A percentile compares a stretch with the other conserved stretches of the same genome.
Conservation (phyloP, 2,888 invertebrate species). For the Pycnomerus fuliginosus region DNA sequence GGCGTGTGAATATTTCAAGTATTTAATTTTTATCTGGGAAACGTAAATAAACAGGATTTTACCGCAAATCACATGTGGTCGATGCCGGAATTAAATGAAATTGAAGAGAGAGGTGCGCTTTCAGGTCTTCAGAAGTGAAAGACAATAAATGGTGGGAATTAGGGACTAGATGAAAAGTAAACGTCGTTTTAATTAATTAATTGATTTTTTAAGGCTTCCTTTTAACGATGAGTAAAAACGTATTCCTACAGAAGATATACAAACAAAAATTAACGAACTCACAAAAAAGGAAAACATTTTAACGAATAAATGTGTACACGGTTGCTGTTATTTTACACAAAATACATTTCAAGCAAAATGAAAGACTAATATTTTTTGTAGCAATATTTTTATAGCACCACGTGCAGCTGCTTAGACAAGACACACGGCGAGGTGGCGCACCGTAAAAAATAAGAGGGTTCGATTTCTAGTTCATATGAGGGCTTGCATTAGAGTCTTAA, state of each 20-base stretch:
- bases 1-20: constrained; percentile 34
- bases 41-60: neutral
- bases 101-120: neutral
- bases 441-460: too few species aligned
- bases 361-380: constrained; percentile 54
- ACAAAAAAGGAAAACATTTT: constrained; percentile 38
- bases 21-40: constrained; percentile 9
- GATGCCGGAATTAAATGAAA: constrained; percentile 1
- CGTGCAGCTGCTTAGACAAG: constrained; percentile 47
- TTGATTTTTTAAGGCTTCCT: constrained; percentile 23
- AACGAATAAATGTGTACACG: constrained; percentile 33
- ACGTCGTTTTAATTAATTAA: constrained; percentile 22
- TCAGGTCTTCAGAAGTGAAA: constrained; percentile 2
- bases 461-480: too few species aligned
- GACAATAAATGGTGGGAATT: constrained; percentile 5
- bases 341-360: constrained; percentile 52
- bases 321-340: constrained; percentile 51
- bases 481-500: too few species aligned
- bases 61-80: too few species aligned
- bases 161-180: constrained; percentile 15
- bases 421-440: constrained; percentile 28
- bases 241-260: constrained; percentile 18
- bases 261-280: constrained; percentile 27
- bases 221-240: constrained; percentile 20
- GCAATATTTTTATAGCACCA: constrained; percentile 45